phyloP scores from a whole-genome alignment of 2,113 vertebrate species.

The Mustela lutreola region DNA sequence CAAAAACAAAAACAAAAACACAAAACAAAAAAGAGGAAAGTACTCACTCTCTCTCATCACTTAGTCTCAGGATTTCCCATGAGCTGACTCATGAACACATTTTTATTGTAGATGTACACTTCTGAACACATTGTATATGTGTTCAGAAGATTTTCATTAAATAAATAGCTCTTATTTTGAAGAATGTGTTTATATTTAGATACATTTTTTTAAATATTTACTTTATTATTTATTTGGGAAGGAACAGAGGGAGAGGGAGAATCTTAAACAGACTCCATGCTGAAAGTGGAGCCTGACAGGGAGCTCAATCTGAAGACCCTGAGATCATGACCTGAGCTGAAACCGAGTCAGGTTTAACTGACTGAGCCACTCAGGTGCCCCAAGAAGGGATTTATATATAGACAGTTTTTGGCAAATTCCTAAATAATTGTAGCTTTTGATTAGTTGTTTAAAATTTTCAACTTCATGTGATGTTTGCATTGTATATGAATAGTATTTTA shows the following conservation, averaged over 20 bases:
- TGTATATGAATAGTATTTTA: background rate
- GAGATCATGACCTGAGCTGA: background rate
- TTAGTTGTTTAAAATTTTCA: background rate
- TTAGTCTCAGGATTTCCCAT: background rate
- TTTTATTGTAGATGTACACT: background rate
- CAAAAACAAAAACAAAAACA: too few relatives aligned
- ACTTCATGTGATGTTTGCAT: background rate
- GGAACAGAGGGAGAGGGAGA: background rate
- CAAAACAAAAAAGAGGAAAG: background rate
- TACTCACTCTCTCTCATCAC: rapidly evolving
- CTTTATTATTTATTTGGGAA: background rate
- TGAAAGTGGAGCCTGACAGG: background rate
- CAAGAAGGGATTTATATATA: background rate
- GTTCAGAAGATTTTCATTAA: background rate
- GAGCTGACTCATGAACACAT: background rate
- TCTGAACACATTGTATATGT: background rate
- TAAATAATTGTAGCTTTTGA: background rate
- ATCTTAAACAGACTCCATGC: background rate
- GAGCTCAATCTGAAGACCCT: background rate
- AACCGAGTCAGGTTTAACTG: background rate
- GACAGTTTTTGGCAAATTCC: background rate
- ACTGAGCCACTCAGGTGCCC: background rate
- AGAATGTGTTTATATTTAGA: background rate
- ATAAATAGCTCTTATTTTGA: background rate
- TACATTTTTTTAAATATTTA: background rate